Conservation (phyloP, 2,888 invertebrate species). For the Hyalella azteca region DNA sequence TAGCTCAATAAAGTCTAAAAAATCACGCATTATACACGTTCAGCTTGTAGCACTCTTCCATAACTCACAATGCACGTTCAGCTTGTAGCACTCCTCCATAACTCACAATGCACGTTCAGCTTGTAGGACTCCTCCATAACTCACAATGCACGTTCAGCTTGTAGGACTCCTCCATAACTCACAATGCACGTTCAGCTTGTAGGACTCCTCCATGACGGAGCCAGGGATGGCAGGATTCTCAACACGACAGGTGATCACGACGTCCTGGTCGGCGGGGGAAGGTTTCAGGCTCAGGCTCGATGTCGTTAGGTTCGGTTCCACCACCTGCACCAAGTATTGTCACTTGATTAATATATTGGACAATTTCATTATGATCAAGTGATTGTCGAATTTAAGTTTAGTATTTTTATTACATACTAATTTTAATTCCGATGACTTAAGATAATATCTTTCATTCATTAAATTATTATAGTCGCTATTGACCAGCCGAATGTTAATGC, state of each 20-base stretch:
- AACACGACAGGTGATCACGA: slow-evolving; percentile 59
- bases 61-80: slow-evolving; percentile 88
- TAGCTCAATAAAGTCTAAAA: too few relatives aligned
- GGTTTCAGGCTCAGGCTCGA: slow-evolving; percentile 60
- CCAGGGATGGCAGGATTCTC: slow-evolving; percentile 59
- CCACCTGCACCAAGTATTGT: background rate
- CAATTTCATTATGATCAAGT: too few relatives aligned
- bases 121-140: slow-evolving; percentile 82
- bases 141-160: slow-evolving; percentile 87
- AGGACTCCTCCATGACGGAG: slow-evolving; percentile 74
- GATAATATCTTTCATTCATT: too few relatives aligned
- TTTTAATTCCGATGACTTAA: too few relatives aligned
- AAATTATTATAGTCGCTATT: too few relatives aligned
- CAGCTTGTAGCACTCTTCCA: slow-evolving; percentile 80
- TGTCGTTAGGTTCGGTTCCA: slow-evolving; percentile 70
- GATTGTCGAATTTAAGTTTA: too few relatives aligned
- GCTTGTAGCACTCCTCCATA: slow-evolving; percentile 79
- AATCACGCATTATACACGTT: slow-evolving; percentile 89
- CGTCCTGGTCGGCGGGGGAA: slow-evolving; percentile 60
- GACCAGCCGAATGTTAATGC: too few relatives aligned
- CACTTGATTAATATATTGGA: too few relatives aligned
- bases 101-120: slow-evolving; percentile 88
- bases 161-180: slow-evolving; percentile 81
- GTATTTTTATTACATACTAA: too few relatives aligned
- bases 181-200: slow-evolving; percentile 87